These are phyloP conservation scores for Pampusana beccarii DNA, from an alignment of 2,113 vertebrate species.

Conservation along the genomic window DNA sequence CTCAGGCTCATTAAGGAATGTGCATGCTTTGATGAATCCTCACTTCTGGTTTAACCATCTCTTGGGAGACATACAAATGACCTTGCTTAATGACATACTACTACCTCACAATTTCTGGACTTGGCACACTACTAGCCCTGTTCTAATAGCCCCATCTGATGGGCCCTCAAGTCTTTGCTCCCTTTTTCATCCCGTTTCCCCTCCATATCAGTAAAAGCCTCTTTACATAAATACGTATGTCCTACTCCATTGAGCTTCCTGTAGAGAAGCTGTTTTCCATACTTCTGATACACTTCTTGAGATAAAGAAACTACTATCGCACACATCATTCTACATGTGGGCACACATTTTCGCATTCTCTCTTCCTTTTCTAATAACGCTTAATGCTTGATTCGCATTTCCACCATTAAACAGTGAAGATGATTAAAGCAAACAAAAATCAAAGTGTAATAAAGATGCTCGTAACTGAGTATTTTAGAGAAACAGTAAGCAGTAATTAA, in stretches of 20 bases:
- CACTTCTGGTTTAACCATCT: fast-evolving
- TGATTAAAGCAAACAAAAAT: not conserved
- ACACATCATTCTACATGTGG: not conserved
- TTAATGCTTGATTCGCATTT: not conserved
- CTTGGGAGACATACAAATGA: not conserved
- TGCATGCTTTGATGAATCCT: not conserved
- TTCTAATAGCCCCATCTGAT: not conserved
- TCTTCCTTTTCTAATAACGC: not conserved
- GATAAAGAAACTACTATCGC: not conserved
- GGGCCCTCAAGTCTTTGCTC: not conserved
- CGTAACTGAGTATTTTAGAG: not conserved
- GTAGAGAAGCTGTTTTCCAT: not conserved
- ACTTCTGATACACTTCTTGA: not conserved
- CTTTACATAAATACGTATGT: fast-evolving
- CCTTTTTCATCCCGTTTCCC: not conserved
- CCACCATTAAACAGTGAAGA: not conserved
- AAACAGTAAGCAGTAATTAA: not conserved
- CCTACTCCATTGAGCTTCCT: not conserved
- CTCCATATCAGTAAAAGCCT: not conserved
- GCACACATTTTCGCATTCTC: not conserved
- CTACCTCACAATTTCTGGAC: not conserved
- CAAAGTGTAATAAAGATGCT: not conserved
- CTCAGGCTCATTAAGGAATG: not conserved
- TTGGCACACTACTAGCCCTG: not conserved
- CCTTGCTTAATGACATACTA: not conserved